phyloP scores from a whole-genome alignment of 2,797 vertebrate species.

The Tadarida brasiliensis region DNA sequence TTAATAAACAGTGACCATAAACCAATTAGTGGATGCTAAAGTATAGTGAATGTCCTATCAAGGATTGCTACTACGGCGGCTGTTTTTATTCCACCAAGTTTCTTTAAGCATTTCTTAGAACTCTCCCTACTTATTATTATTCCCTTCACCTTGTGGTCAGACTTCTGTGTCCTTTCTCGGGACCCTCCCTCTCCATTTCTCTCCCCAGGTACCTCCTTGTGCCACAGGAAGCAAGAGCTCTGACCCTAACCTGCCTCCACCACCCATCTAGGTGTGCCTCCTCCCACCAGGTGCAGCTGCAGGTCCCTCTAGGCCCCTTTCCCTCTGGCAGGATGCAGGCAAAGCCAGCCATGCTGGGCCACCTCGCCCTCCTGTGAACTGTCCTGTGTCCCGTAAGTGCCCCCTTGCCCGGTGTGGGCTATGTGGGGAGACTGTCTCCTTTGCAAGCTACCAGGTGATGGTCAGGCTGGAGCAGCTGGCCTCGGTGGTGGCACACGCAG shows the following conservation, averaged over 20 bases:
- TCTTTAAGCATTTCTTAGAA: not conserved
- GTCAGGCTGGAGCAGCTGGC: not conserved
- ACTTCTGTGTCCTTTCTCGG: not conserved
- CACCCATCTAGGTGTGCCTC: too few relatives aligned
- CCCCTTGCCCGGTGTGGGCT: too few relatives aligned
- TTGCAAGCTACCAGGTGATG: not conserved
- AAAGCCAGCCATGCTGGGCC: not conserved
- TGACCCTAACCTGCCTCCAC: not conserved
- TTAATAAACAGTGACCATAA: not conserved
- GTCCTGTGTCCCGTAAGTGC: not conserved
- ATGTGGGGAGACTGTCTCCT: too few relatives aligned
- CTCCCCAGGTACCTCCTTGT: not conserved
- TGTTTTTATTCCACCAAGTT: not conserved
- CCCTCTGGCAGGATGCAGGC: rapidly evolving
- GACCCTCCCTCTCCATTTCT: not conserved
- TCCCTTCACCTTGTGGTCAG: not conserved
- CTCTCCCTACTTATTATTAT: too few relatives aligned
- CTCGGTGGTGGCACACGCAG: rapidly evolving
- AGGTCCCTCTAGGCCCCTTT: not conserved
- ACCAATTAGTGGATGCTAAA: not conserved
- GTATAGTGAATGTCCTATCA: not conserved
- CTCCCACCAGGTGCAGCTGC: not conserved
- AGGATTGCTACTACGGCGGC: rapidly evolving
- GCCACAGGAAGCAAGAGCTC: not conserved
- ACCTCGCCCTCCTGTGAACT: not conserved